These are phyloP conservation scores for Drosophila suzukii DNA, from an alignment of 1,140 invertebrate species.

Conservation along the genomic window DNA sequence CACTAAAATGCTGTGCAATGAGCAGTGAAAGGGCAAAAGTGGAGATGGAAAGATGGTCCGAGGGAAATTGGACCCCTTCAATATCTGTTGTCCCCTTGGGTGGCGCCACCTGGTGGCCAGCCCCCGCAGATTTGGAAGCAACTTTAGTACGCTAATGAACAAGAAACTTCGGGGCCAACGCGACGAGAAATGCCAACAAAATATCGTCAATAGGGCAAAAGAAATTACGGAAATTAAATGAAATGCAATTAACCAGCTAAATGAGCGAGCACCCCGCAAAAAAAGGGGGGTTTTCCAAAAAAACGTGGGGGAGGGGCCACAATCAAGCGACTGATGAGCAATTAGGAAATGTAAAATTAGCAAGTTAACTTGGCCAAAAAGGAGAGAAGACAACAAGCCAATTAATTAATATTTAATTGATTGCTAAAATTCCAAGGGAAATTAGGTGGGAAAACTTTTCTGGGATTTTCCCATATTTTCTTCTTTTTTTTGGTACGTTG, in stretches of 20 bases:
- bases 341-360: conserved; percentile 72
- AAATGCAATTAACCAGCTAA: conserved; percentile 77
- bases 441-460: conserved; percentile 1
- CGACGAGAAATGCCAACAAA: conserved; percentile 42
- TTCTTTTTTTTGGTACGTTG: not conserved
- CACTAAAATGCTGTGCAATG: conserved; percentile 23
- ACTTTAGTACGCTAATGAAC: conserved; percentile 71
- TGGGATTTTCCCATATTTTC: not conserved
- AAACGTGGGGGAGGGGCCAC: conserved; percentile 21
- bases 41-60: not conserved
- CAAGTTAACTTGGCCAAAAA: conserved; percentile 11
- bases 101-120: conserved; percentile 14
- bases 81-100: not conserved
- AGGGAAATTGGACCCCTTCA: conserved; percentile 9
- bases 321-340: conserved; percentile 69
- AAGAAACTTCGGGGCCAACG: conserved; percentile 44
- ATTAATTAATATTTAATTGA: conserved; percentile 81
- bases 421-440: conserved; percentile 44
- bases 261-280: conserved; percentile 35
- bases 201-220: conserved; percentile 51
- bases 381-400: conserved; percentile 27
- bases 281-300: not conserved
- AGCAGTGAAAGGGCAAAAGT: conserved; percentile 11
- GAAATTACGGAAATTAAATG: conserved; percentile 55
- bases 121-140: conserved; percentile 23